Percentiles rank a stretch among this genome's conserved stretches.
These are phyloP conservation scores for Magallana ariakensis DNA, from an alignment of 1,140 invertebrate species.

Conservation along the genomic window DNA sequence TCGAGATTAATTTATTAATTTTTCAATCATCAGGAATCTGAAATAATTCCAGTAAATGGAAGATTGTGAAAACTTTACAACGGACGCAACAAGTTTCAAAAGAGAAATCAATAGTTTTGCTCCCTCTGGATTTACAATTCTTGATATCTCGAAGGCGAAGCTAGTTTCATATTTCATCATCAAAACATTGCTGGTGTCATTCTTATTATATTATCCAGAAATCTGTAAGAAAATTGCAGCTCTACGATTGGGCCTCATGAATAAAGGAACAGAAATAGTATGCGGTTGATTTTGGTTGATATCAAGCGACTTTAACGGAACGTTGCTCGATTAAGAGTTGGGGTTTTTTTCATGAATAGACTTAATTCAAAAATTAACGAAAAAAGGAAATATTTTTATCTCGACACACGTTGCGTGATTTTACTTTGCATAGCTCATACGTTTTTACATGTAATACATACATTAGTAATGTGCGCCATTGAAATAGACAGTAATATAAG, in stretches of 20 bases:
- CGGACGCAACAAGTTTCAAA: conserved; percentile 24
- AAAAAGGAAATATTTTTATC: too few relatives aligned
- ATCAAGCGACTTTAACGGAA: not conserved
- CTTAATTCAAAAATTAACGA: too few relatives aligned
- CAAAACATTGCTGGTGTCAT: conserved; percentile 12
- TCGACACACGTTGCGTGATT: too few relatives aligned
- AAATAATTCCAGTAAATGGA: conserved; percentile 31
- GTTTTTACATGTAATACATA: too few relatives aligned
- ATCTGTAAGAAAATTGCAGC: not conserved
- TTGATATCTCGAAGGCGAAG: not conserved
- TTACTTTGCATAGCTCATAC: too few relatives aligned
- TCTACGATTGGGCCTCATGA: not conserved
- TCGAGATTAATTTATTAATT: conserved; percentile 39
- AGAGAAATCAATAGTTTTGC: conserved; percentile 13
- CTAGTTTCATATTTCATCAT: conserved; percentile 25
- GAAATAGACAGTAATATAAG: too few relatives aligned
- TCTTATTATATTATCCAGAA: conserved; percentile 6
- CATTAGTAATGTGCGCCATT: too few relatives aligned
- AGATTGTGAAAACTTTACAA: conserved; percentile 23
- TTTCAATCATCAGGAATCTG: conserved; percentile 36
- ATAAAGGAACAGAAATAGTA: not conserved
- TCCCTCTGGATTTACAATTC: conserved; percentile 4
- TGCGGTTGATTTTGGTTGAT: not conserved
- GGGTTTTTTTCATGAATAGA: too few relatives aligned
- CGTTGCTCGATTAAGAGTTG: too few relatives aligned